These are phyloP conservation scores for Chaetura pelagica DNA, from an alignment of 2,113 vertebrate species.

Conservation along the genomic window DNA sequence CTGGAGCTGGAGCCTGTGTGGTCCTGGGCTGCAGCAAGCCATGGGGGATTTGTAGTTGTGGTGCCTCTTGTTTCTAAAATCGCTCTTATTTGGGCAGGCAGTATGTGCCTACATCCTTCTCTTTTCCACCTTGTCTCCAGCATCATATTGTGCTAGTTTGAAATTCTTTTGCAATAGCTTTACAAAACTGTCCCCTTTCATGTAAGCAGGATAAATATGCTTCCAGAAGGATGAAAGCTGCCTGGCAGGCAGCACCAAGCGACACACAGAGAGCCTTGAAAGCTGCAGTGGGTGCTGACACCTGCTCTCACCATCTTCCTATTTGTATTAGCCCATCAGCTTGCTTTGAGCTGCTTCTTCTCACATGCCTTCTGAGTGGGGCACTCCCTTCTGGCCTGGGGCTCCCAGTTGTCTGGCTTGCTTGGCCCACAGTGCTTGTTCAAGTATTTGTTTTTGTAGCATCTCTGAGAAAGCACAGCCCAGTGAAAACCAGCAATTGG, in stretches of 20 bases:
- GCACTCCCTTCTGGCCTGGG: background rate
- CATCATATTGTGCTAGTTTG: fast-evolving
- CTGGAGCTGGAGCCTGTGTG: constrained; percentile 17
- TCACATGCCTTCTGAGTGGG: background rate
- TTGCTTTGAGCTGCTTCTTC: background rate
- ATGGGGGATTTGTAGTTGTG: background rate
- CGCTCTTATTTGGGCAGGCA: background rate
- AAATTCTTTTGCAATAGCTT: background rate
- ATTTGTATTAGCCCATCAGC: background rate
- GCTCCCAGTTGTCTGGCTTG: background rate
- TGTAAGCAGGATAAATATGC: background rate
- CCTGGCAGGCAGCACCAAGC: background rate
- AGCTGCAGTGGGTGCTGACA: background rate
- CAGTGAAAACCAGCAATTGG: fast-evolving
- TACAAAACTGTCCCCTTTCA: background rate
- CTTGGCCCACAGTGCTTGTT: no score
- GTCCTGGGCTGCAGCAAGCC: background rate
- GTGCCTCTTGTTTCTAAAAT: background rate
- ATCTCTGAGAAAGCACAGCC: background rate
- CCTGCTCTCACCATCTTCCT: background rate
- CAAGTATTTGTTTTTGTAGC: background rate
- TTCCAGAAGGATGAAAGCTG: background rate
- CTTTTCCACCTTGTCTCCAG: background rate
- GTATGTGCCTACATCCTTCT: background rate
- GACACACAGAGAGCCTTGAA: background rate